phyloP scores from a whole-genome alignment of 2,113 vertebrate genomes.

The Porphyrio hochstetteri region DNA sequence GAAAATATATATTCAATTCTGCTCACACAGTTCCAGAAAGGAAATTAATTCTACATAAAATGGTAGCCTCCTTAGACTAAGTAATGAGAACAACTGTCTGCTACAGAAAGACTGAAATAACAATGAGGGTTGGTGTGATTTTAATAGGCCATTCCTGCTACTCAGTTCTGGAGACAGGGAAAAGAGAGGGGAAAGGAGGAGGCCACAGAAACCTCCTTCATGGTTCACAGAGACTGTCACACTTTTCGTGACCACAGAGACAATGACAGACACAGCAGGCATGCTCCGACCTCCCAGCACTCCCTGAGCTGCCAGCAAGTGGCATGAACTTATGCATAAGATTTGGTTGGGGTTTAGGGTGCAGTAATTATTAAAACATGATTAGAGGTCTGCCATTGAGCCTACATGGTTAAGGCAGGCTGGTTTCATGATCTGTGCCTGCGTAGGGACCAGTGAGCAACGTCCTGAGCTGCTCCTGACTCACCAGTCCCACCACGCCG shows the following conservation, averaged over 20 bases:
- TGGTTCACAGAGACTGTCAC: not conserved
- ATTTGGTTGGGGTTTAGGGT: not conserved
- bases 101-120: constrained; percentile 23
- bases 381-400: not conserved
- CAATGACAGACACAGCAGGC: not conserved
- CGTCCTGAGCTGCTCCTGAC: not conserved
- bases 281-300: not conserved
- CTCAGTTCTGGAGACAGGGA: not conserved
- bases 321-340: accelerated
- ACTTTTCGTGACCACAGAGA: not conserved
- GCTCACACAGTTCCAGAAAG: constrained; percentile 32
- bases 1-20: constrained; percentile 43
- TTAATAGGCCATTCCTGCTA: not conserved
- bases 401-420: not conserved
- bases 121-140: not conserved
- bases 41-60: constrained; percentile 59
- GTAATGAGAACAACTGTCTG: constrained; percentile 42
- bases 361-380: not conserved
- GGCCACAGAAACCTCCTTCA: not conserved
- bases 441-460: not conserved
- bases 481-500: not conserved
- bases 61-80: constrained; percentile 31
- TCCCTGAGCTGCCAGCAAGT: not conserved
- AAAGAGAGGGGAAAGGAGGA: not conserved
- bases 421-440: not conserved